Evolutionary conservation across 2,113 vertebrate species (phyloP).

Genomic region (Henicopernis longicauda): DNA sequence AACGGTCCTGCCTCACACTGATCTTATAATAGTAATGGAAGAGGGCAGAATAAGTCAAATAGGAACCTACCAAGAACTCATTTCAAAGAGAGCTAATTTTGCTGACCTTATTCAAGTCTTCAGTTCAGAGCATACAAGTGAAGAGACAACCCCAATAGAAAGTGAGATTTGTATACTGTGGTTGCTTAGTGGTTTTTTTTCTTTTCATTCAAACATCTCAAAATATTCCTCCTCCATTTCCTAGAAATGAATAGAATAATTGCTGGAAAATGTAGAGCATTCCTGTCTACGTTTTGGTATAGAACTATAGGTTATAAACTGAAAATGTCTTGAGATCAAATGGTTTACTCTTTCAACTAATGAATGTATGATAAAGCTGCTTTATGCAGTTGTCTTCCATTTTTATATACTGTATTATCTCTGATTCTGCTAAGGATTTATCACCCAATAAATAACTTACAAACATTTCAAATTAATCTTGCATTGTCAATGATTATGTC

Average conservation of each 20-base stretch:
- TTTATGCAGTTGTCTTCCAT: neutral
- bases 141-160: neutral
- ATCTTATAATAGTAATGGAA: conserved; percentile 52
- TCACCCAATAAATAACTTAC: neutral
- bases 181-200: neutral
- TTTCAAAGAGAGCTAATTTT: conserved; percentile 22
- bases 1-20: conserved; percentile 11
- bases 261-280: neutral
- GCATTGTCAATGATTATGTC: neutral
- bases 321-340: neutral
- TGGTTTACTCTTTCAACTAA: neutral
- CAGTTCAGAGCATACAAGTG: neutral
- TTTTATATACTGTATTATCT: neutral
- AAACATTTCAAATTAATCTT: neutral
- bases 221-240: neutral
- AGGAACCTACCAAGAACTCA: conserved; percentile 46
- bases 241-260: neutral
- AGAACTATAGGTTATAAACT: neutral
- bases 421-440: neutral
- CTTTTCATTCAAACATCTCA: neutral
- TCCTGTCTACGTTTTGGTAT: neutral
- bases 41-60: conserved; percentile 30
- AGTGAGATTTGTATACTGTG: neutral
- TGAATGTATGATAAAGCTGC: neutral
- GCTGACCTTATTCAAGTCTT: conserved; percentile 16